Base-by-base conservation (phyloP, 2,888 invertebrate genomes). In the Melinopterus prodromus region DNA sequence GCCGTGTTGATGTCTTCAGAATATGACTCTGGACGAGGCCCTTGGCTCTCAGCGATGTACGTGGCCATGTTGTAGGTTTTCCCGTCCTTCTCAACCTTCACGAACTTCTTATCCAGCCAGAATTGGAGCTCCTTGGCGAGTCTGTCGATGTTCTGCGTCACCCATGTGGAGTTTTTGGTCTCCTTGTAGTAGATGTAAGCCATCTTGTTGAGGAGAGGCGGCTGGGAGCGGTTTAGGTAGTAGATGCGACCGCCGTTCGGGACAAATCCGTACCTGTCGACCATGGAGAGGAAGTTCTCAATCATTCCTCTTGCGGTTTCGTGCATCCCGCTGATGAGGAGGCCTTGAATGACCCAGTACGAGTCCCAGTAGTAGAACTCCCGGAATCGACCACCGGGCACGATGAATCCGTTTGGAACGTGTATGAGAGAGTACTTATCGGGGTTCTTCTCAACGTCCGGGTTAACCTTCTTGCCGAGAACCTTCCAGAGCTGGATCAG, bases 291-390 rank as follows among this genome's bases (percentile, higher is more conserved):
- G 82, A 97, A 93, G 87, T 97, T 97, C 82, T 92, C 92, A 35
- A 97, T 90, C 91, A 97, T 95, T 53, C 79, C 95, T 87, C 90
- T 90, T 0, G 92, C 95, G 0, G 96, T 96, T 2, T 91, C 89
- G 6, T 90, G 86, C 96, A 97, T 96, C 82, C 93, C 95, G 81
- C 94, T 94, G 6, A 94, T 90, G 0, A 97, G 89, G 4, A 97
- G 90, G 0, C 97, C 97, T 86, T 95, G 93, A 71, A 97, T 91
- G 77, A 96, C 95, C 96, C 97, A 97, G 87, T 94, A 97, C 0
- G 96, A 93, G 86, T 97, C 97, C 97, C 97, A 97, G 87, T 97
- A 97, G 87, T 96, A 97, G 79, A 94, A 90, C 86, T 95, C 95
- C 85, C 90, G 89, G 90, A 97, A 92, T 87, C 97, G 85, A 82